Evolutionary conservation across 1,140 invertebrate genomes (phyloP), one percentile per base, ranked within the genome.

Genomic region (Aphaenogaster rudis): DNA sequence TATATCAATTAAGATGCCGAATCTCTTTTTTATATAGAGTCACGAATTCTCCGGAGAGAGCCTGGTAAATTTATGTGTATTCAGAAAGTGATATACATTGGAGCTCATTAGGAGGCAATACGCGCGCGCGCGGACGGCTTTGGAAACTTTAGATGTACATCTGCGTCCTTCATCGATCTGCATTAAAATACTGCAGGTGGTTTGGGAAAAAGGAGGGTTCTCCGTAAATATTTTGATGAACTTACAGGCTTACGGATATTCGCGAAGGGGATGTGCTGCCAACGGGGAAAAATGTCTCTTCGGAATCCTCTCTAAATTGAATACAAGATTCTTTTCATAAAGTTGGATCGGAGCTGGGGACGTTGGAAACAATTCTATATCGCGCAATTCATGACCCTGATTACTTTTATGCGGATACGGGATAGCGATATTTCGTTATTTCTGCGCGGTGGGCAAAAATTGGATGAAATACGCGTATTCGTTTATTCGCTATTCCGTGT

Each of bases 141-240:
- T 71, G 33, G 42, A 42, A 90, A 87, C 63, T 89, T 86, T 54
- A 86, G 57, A 77, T 33, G 77, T 88, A 86, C 84, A 90, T 86
- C 88, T 90, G 78, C 72, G 86, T 86, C 50, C 88, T 63, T 85
- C 86, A 90, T 90, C 86, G 88, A 90, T 90, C 79, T 61, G 86
- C 86, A 88, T 90, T 90, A 86, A 90, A 88, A 90, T 90, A 88
- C 72, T 85, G 64, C 61, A 69, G 67, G 42, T 21, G 79, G 79
- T 63, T 80, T 42, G 61, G 21, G 50, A 77, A 87, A 88, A 84
- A 79, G 69, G 76, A 87, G 79, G 33, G 86, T 45, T 59, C 86
- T 50, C 69, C 45, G 88, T 90, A 90, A 90, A 90, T 90, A 90
- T 90, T 90, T 90, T 88, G 86, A 90, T 88, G 86, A 90, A 89